Base-by-base conservation (phyloP, 2,797 vertebrate genomes). In the Yasuhikotakia modesta region DNA sequence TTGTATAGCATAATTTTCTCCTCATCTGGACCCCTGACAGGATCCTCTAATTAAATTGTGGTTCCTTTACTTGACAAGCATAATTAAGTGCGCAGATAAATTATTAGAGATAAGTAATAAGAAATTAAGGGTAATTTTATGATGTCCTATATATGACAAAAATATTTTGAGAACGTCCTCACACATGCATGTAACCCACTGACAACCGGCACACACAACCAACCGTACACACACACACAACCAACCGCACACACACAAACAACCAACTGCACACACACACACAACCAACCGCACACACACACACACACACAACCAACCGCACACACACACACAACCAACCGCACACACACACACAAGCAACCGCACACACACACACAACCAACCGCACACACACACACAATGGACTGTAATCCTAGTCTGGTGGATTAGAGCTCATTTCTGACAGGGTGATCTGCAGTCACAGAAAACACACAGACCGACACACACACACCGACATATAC, bases 321-420 rank as follows among this genome's bases (percentile, higher is more conserved):
- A n/a, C n/a, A n/a, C n/a, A n/a, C n/a, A n/a, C n/a, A n/a, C n/a
- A n/a, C n/a, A n/a, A n/a, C n/a, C n/a, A n/a, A n/a, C n/a, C n/a
- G n/a, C n/a, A n/a, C n/a, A n/a, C n/a, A n/a, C n/a, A n/a, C n/a
- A n/a, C n/a, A n/a, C n/a, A n/a, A n/a, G n/a, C n/a, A n/a, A n/a
- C n/a, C n/a, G n/a, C n/a, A n/a, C n/a, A n/a, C n/a, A n/a, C n/a
- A n/a, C n/a, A n/a, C n/a, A n/a, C n/a, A n/a, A n/a, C n/a, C n/a
- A n/a, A n/a, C n/a, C n/a, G n/a, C n/a, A n/a, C n/a, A n/a, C n/a
- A n/a, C n/a, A n/a, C n/a, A n/a, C n/a, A n/a, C n/a, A n/a, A n/a
- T n/a, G 83, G 81, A 88, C 86, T 88, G 87, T 92, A 92, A 92
- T 91, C 89, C 91, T 88, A 90, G 91, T 91, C 88, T 90, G 90